Conservation (phyloP, 2,888 invertebrate species). For the Resseliella maxima region DNA sequence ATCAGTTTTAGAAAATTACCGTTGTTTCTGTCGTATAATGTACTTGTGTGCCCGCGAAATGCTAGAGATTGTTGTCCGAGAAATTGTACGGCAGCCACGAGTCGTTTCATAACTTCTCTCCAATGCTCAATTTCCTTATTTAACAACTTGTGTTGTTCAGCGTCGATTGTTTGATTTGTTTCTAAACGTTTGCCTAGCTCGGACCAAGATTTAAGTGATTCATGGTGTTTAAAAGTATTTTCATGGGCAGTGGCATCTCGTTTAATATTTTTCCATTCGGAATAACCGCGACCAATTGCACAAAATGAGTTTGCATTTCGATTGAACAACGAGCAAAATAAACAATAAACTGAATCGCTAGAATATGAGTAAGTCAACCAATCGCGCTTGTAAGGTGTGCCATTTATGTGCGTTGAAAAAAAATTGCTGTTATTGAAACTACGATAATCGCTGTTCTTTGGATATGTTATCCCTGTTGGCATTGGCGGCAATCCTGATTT, state of each 20-base stretch:
- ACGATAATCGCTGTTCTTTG: too few species aligned
- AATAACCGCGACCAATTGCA: neutral
- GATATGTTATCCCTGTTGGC: too few species aligned
- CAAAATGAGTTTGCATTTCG: neutral
- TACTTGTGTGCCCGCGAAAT: neutral
- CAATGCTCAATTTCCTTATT: neutral
- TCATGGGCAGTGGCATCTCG: neutral
- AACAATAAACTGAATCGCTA: neutral
- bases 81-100: neutral
- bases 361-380: neutral
- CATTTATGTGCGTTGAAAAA: too few species aligned
- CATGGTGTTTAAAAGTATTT: neutral
- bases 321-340: neutral
- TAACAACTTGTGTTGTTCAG: neutral
- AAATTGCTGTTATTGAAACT: too few species aligned
- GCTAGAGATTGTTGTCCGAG: neutral
- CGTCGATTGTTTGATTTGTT: neutral
- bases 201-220: neutral
- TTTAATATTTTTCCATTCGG: neutral
- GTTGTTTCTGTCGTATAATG: neutral
- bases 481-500: too few species aligned
- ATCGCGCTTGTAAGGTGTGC: neutral
- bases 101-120: neutral
- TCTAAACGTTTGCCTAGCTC: neutral
- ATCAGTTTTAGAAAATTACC: neutral